These are phyloP conservation scores for Beroe forskalii DNA, from an alignment of 37 sponge, comb jelly and placozoan genomes.

Conservation along the genomic window DNA sequence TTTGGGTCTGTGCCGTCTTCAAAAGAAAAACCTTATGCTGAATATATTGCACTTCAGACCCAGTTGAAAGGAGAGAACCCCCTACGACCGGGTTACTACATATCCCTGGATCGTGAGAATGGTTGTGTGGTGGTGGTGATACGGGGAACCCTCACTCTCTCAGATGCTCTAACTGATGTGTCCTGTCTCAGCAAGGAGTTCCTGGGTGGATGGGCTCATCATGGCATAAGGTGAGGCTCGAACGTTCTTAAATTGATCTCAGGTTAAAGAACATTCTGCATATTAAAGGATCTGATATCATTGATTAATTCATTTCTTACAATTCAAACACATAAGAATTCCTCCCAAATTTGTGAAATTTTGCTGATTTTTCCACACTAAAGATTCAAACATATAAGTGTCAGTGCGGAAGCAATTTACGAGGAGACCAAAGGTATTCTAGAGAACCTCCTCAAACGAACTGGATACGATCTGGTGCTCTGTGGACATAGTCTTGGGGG, in stretches of 20 bases:
- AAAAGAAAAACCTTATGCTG: too few relatives aligned
- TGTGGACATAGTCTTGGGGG: slow-evolving; percentile 43
- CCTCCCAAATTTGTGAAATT: too few relatives aligned
- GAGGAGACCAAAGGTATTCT: slow-evolving; percentile 27
- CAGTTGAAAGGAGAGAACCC: slow-evolving; percentile 48
- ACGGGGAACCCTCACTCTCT: slow-evolving; percentile 53
- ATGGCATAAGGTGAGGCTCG: slow-evolving; percentile 49
- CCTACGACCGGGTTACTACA: slow-evolving; percentile 38
- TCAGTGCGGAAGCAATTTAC: slow-evolving; percentile 19
- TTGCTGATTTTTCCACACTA: too few relatives aligned
- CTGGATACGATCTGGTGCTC: slow-evolving; percentile 36
- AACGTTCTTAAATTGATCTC: too few relatives aligned
- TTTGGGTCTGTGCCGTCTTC: too few relatives aligned
- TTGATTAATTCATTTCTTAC: too few relatives aligned
- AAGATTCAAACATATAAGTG: too few relatives aligned
- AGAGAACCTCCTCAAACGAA: slow-evolving; percentile 26
- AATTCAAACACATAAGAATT: too few relatives aligned
- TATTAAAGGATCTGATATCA: too few relatives aligned
- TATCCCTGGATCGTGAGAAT: slow-evolving; percentile 34
- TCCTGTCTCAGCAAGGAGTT: slow-evolving; percentile 27
- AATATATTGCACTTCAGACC: too few relatives aligned
- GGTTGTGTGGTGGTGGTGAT: slow-evolving; percentile 18
- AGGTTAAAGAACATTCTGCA: too few relatives aligned
- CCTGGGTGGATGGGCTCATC: slow-evolving; percentile 52
- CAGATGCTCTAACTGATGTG: slow-evolving; percentile 54